A percentile compares a stretch with the other conserved stretches of the same genome.
These are phyloP conservation scores for Platygyra sinensis DNA, from an alignment of 64 coral and sea anemone species.

Conservation along the genomic window DNA sequence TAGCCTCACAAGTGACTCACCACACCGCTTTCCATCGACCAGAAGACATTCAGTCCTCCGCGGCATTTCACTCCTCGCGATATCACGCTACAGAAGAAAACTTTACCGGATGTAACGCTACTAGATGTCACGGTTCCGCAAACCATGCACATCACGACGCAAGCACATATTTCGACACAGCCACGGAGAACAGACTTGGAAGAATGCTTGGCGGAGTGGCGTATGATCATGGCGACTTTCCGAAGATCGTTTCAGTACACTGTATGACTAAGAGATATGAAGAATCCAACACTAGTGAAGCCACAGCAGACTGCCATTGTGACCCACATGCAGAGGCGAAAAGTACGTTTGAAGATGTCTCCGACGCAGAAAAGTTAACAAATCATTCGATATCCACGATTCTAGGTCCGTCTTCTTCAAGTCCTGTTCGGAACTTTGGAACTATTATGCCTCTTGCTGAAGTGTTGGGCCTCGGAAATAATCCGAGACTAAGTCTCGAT, in stretches of 20 bases:
- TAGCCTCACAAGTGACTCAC: neutral
- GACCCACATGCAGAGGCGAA: neutral
- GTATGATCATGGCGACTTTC: slow-evolving; percentile 50
- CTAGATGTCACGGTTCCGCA: neutral
- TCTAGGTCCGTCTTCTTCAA: neutral
- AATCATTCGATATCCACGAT: neutral
- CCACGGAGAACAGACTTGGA: neutral
- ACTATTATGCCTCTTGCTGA: neutral
- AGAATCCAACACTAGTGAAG: neutral
- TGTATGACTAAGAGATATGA: slow-evolving; percentile 2
- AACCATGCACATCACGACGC: neutral
- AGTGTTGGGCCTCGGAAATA: neutral
- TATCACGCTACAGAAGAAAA: neutral
- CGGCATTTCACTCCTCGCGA: neutral
- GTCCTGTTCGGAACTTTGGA: neutral
- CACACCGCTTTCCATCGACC: neutral
- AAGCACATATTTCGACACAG: neutral
- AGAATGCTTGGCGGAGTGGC: slow-evolving; percentile 4
- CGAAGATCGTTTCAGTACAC: slow-evolving; percentile 52
- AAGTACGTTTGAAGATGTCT: too few species aligned
- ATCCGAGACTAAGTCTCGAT: neutral
- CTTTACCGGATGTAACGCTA: neutral
- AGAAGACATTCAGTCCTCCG: neutral
- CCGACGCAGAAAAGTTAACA: neutral
- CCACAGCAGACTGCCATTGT: neutral